These are phyloP conservation scores for Ceratitis capitata DNA, from an alignment of 1,140 invertebrate species.

Conservation along the genomic window DNA sequence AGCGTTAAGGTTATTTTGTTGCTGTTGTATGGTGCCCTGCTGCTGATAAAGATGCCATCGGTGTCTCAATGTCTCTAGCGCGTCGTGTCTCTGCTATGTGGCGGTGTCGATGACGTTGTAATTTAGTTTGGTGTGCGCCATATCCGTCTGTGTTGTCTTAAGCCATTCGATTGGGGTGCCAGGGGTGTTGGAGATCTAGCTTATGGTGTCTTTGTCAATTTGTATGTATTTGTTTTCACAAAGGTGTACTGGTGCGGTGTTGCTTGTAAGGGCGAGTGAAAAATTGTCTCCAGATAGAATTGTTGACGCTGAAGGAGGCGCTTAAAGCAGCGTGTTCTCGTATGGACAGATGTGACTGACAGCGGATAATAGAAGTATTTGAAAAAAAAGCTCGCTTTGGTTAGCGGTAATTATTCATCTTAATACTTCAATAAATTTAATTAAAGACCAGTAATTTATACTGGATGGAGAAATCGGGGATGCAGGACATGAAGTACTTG, in stretches of 20 bases:
- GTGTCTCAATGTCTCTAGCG: background rate
- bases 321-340: background rate
- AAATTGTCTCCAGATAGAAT: background rate
- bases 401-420: background rate
- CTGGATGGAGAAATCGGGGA: no score
- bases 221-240: background rate
- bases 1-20: background rate
- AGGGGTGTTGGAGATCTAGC: background rate
- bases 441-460: background rate
- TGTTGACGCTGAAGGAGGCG: background rate
- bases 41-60: background rate
- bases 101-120: background rate
- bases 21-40: background rate
- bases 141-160: background rate
- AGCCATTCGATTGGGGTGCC: background rate
- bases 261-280: background rate
- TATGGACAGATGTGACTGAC: background rate
- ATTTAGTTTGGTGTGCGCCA: background rate
- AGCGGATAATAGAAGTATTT: background rate
- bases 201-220: slow-evolving; percentile 10
- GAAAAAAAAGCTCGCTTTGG: background rate
- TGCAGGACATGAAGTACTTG: no score
- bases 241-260: background rate
- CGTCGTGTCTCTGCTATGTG: background rate
- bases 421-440: background rate